Base-by-base conservation (phyloP, 2,113 vertebrate genomes). In the Limnothrissa miodon region DNA sequence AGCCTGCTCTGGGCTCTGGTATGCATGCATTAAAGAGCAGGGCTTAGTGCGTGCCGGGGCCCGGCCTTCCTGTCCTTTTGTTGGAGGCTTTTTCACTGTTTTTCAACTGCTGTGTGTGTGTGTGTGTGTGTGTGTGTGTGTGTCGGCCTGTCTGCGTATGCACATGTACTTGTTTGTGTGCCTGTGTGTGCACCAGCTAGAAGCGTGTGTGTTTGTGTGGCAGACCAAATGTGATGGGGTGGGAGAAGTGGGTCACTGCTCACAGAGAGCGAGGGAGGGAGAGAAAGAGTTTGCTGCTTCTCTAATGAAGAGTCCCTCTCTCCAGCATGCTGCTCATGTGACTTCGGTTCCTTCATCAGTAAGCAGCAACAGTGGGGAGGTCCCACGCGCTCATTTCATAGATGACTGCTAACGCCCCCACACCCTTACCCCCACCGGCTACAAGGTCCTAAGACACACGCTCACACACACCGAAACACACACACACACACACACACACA, bases 231-330 rank as follows among this genome's bases (percentile, higher is more conserved):
- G 62, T 84, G 48, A 82, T 45, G 51, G 78, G 78, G 81, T 80
- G 81, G 79, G 78, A 87, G 92, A 95, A 93, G 81, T 93, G 91
- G 93, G 93, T 94, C 92, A 94, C 83, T 59, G 87, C 81, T 85
- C 87, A 83, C 84, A 83, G 84, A 87, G 79, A 89, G 89, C 84
- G 81, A 84, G 56, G 25, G 56, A 21, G 56, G 56, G 59, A 29
- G 29, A 11, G 25, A 11, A 11, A 39, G 13, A 15, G 66, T 36
- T 88, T 84, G 82, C 84, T 84, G 87, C 87, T 84, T 89, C 85
- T 89, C 83, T 87, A 90, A 90, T 89, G 85, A 89, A 90, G 87
- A 84, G 86, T 83, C 42, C 79, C 85, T 53, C 53, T 56, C 85
- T 87, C 88, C 51, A n/a, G 84, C 17, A 79, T 36, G 36, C 7